A percentile compares a stretch with the other conserved stretches of the same genome.
These are phyloP conservation scores for Clinocottus analis DNA, from an alignment of 2,113 vertebrate species.

Conservation along the genomic window DNA sequence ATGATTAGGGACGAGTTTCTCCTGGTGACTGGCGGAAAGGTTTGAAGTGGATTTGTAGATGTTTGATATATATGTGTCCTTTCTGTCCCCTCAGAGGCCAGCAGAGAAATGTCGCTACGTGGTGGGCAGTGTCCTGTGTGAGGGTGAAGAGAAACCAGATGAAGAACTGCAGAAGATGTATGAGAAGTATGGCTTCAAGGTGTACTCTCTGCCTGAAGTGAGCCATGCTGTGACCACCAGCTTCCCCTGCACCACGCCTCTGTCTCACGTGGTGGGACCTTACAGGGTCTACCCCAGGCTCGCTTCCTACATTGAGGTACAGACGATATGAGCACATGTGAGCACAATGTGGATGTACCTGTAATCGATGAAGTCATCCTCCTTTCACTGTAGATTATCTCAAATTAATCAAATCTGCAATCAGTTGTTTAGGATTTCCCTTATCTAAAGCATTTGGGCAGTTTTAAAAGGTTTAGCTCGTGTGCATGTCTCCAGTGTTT, in stretches of 20 bases:
- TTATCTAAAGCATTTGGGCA: neutral
- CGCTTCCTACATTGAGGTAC: conserved; percentile 92
- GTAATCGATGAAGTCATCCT: neutral
- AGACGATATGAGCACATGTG: neutral
- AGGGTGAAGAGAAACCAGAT: conserved; percentile 88
- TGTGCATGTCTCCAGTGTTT: neutral
- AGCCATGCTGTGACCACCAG: conserved; percentile 92
- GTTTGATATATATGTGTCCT: neutral
- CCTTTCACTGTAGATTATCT: neutral
- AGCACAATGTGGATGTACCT: neutral
- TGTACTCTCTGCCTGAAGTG: conserved; percentile 93
- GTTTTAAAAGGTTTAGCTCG: neutral
- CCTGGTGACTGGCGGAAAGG: neutral
- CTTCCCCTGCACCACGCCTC: conserved; percentile 88
- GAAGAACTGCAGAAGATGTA: conserved; percentile 89
- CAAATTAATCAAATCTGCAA: neutral
- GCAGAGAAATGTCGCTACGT: conserved; percentile 90
- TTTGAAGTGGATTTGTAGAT: conserved; percentile 3
- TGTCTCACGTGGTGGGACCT: conserved; percentile 90
- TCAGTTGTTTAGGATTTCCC: neutral
- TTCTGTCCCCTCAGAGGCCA: conserved; percentile 78
- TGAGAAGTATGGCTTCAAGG: conserved; percentile 92
- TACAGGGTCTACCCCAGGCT: conserved; percentile 90
- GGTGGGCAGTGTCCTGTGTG: conserved; percentile 92
- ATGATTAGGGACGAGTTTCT: neutral